A percentile compares a stretch with the other conserved stretches of the same genome.
Conservation (phyloP, 2,113 vertebrate genomes). For the Accipiter cooperii region DNA sequence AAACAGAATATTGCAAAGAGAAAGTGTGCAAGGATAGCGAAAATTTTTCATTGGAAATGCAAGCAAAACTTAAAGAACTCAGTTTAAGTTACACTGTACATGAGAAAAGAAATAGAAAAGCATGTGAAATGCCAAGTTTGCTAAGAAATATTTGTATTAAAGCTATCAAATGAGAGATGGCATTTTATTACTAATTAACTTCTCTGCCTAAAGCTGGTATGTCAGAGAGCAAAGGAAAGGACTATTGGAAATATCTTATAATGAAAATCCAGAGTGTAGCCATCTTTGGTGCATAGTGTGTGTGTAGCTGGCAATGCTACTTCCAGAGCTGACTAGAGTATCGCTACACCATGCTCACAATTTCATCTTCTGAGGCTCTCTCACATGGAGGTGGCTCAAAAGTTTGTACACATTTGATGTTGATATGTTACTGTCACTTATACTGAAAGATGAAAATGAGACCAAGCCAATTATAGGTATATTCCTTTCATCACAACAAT, state of each 20-base stretch:
- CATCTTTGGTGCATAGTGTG: accelerated
- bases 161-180: background rate
- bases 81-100: background rate
- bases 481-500: background rate
- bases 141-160: background rate
- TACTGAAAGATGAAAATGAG: background rate
- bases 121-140: background rate
- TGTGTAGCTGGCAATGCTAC: background rate
- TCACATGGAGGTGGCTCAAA: accelerated
- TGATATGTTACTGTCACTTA: background rate
- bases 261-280: background rate
- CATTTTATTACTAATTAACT: background rate
- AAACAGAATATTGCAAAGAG: background rate
- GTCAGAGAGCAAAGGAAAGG: background rate
- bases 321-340: background rate
- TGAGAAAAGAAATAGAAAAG: background rate
- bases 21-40: background rate
- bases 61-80: background rate
- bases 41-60: background rate
- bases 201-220: background rate
- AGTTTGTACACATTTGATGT: background rate
- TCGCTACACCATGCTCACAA: background rate
- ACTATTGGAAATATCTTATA: background rate
- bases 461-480: background rate
- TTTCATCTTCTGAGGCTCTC: background rate